Evolutionary conservation across 1,140 invertebrate genomes (phyloP), one percentile per base, ranked within the genome.

Genomic region (Carposina sasakii): DNA sequence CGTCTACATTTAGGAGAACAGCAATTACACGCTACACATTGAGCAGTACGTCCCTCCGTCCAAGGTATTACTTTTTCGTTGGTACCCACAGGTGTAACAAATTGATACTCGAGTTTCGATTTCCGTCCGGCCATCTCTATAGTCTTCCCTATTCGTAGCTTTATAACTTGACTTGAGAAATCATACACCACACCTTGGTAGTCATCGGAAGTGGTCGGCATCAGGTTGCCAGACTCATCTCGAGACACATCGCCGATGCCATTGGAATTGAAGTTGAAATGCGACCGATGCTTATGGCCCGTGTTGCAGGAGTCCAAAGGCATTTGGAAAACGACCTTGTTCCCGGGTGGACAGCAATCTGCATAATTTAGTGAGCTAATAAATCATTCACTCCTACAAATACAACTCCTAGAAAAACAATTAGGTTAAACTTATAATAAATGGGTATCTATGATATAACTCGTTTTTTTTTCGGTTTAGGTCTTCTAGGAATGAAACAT

Each of bases 21-120:
- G 59, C 69, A 73, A 17, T 48, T 21, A 22, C 49, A 54, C 4
- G 65, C 60, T 3, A 62, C 36, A 54, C 72, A 81, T 50, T 83
- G 79, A 0, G 76, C 70, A 15, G 72, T 69, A n/a, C 76, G 69
- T 1, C 65, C 71, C 45, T 83, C 76, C 43, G 23, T 68, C 0
- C 71, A 61, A n/a, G 77, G 74, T 20, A 79, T 50, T 10, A 56
- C 36, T 60, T 66, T 77, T 39, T 75, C 65, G 3, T 39, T 5
- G 4, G 36, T 21, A 3, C 19, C 22, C 1, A 63, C 59, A 10
- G 81, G 81, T 39, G 76, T 84, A 20, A 84, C 67, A 54, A 84
- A 84, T 19, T 81, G 74, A 55, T 78, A 81, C 51, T 84, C 79
- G 26, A 84, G 41, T 53, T 81, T 84, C 3, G 76, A 69, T 54